phyloP scores from a whole-genome alignment of 2,888 invertebrate genomes.

The Patella caerulea region DNA sequence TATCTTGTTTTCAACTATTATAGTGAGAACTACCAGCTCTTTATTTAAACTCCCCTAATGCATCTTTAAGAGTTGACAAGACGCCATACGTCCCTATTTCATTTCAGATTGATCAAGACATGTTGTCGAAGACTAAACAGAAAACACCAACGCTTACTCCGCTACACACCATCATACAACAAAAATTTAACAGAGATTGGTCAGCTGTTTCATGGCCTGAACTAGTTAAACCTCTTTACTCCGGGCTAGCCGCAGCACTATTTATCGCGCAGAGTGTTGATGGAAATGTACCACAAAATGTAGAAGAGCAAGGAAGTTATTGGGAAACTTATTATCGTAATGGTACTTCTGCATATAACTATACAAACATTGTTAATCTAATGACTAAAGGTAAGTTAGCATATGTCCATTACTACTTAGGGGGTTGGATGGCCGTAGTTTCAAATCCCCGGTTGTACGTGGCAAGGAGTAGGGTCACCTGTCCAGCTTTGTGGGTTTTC shows the following conservation, averaged over 20 bases:
- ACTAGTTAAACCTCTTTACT: slow-evolving; percentile 53
- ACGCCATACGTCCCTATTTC: not conserved
- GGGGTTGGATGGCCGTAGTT: too few species aligned
- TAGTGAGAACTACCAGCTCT: too few species aligned
- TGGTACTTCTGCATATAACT: slow-evolving; percentile 16
- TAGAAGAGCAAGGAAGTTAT: slow-evolving; percentile 18
- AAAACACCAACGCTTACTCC: slow-evolving; percentile 20
- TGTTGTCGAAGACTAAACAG: slow-evolving; percentile 42
- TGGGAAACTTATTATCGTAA: not conserved
- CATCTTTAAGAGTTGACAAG: too few species aligned
- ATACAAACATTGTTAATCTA: not conserved
- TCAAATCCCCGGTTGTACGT: too few species aligned
- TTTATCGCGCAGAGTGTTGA: slow-evolving; percentile 33
- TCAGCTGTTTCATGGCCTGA: slow-evolving; percentile 44
- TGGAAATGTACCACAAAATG: slow-evolving; percentile 15
- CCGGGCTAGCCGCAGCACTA: slow-evolving; percentile 49
- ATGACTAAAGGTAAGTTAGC: slow-evolving; percentile 14
- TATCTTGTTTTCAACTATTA: too few species aligned
- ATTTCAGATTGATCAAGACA: slow-evolving; percentile 41
- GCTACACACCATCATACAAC: slow-evolving; percentile 29
- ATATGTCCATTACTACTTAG: too few species aligned
- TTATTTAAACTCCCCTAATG: too few species aligned
- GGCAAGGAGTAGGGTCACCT: too few species aligned
- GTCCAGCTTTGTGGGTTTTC: too few species aligned
- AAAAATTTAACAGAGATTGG: slow-evolving; percentile 52